These are phyloP conservation scores for Galerucella calmariensis DNA, from an alignment of 2,888 invertebrate genomes.

Conservation along the genomic window DNA sequence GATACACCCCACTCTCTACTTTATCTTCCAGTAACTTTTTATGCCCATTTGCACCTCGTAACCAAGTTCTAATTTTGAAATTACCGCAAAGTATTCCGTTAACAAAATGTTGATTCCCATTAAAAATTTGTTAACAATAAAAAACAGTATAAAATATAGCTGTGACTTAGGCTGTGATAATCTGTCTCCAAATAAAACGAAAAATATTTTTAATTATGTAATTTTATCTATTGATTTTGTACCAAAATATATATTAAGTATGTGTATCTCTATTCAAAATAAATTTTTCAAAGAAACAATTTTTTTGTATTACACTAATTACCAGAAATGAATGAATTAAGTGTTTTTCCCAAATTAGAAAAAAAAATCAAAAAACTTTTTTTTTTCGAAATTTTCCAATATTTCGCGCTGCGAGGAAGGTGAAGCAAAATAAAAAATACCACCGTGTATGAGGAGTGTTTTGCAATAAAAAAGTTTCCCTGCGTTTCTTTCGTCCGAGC, in stretches of 20 bases:
- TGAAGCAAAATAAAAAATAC: too few species aligned
- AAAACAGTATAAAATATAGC: constrained; percentile 5
- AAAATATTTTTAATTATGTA: constrained; percentile 3
- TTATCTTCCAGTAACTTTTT: too few species aligned
- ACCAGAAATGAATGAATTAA: not conserved
- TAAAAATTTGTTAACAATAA: not conserved
- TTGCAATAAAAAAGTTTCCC: too few species aligned
- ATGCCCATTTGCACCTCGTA: too few species aligned
- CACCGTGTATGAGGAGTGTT: too few species aligned
- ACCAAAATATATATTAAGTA: constrained; percentile 2
- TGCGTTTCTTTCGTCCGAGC: too few species aligned
- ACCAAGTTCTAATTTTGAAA: too few species aligned
- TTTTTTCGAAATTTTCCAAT: too few species aligned
- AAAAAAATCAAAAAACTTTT: too few species aligned
- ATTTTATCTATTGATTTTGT: constrained; percentile 11
- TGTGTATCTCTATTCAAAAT: constrained; percentile 7
- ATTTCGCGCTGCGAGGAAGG: too few species aligned
- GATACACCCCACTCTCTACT: too few species aligned
- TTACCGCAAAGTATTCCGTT: too few species aligned
- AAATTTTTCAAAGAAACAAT: not conserved
- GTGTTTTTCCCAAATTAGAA: not conserved
- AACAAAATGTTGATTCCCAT: not conserved
- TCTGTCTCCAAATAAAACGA: not conserved
- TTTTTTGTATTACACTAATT: not conserved
- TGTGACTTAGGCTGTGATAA: constrained; percentile 30